Conservation (phyloP, 2,113 vertebrate genomes). For the Mugil cephalus region DNA sequence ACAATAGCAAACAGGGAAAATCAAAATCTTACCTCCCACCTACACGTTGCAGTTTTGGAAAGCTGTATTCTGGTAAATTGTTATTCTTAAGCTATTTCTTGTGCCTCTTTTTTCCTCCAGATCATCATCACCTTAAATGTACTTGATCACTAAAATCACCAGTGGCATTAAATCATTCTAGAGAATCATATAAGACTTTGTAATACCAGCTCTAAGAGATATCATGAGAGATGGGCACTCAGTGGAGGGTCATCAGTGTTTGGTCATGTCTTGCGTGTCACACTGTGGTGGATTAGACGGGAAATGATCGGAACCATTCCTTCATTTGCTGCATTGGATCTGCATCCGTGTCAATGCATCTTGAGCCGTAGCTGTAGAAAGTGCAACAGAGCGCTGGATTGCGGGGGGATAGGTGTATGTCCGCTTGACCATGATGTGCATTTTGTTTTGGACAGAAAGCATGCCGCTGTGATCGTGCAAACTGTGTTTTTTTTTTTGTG, state of each 20-base stretch:
- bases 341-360: constrained; percentile 83
- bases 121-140: constrained; percentile 85
- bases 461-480: constrained; percentile 80
- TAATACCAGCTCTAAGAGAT: constrained; percentile 31
- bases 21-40: constrained; percentile 87
- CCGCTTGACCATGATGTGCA: constrained; percentile 57
- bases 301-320: constrained; percentile 75
- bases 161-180: constrained; percentile 84
- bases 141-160: constrained; percentile 86
- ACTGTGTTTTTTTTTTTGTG: constrained; percentile 27
- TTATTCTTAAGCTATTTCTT: constrained; percentile 84
- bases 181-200: constrained; percentile 71
- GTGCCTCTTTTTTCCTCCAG: constrained; percentile 77
- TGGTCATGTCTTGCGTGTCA: constrained; percentile 82
- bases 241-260: constrained; percentile 79
- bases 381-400: constrained; percentile 74
- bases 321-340: constrained; percentile 80
- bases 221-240: constrained; percentile 48
- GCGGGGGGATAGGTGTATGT: constrained; percentile 76
- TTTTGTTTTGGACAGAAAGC: constrained; percentile 71
- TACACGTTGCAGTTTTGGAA: constrained; percentile 89
- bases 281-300: constrained; percentile 77
- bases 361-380: constrained; percentile 74
- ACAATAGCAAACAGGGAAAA: constrained; percentile 89
- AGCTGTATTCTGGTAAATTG: constrained; percentile 91